Evolutionary conservation across 2,797 vertebrate genomes (phyloP), one percentile per base, ranked within the genome.

Genomic region (Anguilla marmorata): DNA sequence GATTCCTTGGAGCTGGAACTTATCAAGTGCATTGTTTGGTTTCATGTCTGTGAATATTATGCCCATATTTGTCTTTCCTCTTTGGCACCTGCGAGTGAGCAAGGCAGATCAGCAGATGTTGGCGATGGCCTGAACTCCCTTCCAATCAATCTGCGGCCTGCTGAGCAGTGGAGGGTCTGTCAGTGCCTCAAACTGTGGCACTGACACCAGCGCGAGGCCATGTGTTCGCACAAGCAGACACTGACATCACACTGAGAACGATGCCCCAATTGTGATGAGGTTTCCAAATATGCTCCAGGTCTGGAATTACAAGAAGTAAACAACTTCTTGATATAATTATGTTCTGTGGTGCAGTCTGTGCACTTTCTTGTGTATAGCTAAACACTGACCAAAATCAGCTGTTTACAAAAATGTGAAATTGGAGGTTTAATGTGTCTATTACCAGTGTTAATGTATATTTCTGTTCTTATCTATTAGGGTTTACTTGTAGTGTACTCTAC

Each of bases 161-260:
- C 79, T 82, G 79, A 50, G 79, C 79, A 2, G 79, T n/a, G 45
- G 79, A 82, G 79, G 41, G 79, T 82, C 79, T 50, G 79, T 82
- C 79, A 82, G 79, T 50, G 11, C 41, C 45, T 82, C 41, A 82
- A 50, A 82, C 45, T 41, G 30, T 41, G 74, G 74, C 33, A 7
- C 74, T 82, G 79, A 82, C 79, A 82, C 79, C 45, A 82, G 41
- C 11, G 41, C 21, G 45, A 82, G 79, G 79, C 79, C 79, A 82
- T 82, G 79, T 82, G 79, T 82, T 50, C 79, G 50, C 19, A 0
- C 79, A 14, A 21, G 9, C 45, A 21, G 45, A 33, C 79, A 11
- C 45, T 33, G 45, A 21, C 14, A 50, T n/a, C 79, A 82, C 45
- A 82, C 41, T 82, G 79, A 48, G 74, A 79, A 45, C 21, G 14